Conservation (phyloP, 2,113 vertebrate genomes). For the Willisornis vidua region DNA sequence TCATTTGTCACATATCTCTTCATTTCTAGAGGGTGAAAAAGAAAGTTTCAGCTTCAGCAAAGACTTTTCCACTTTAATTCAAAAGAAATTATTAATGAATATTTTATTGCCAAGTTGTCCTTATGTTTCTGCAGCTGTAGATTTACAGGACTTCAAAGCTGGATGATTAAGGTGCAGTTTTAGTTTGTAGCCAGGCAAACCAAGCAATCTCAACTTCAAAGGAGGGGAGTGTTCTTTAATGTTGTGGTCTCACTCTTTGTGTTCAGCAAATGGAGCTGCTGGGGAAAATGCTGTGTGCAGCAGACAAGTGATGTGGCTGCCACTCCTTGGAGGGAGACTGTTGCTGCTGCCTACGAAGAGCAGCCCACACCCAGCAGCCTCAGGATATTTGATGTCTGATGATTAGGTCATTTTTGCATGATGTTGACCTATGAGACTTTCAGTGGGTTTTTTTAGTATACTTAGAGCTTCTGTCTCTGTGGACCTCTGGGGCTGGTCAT, state of each 20-base stretch:
- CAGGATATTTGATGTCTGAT: neutral
- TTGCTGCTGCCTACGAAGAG: neutral
- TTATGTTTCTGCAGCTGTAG: slow-evolving; percentile 12
- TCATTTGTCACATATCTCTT: neutral
- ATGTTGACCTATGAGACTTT: rapidly evolving
- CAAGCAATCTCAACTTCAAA: slow-evolving; percentile 40
- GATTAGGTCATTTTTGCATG: neutral
- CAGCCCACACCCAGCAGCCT: neutral
- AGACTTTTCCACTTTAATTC: neutral
- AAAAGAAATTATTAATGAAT: neutral
- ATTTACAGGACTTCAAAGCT: slow-evolving; percentile 48
- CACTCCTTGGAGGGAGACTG: neutral
- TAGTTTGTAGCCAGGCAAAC: slow-evolving; percentile 8
- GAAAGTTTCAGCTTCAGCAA: neutral
- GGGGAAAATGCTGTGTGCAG: slow-evolving; percentile 2
- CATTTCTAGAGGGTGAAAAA: neutral
- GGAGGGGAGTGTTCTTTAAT: slow-evolving; percentile 11
- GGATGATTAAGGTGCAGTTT: slow-evolving; percentile 27
- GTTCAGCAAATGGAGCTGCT: neutral
- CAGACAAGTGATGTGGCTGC: slow-evolving; percentile 19
- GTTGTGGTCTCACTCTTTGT: neutral
- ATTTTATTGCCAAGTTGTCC: slow-evolving; percentile 6
- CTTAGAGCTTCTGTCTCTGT: neutral
- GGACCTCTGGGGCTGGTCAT: neutral
- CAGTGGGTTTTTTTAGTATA: neutral